These are phyloP conservation scores for Priocnemis perturbator DNA, from an alignment of 2,888 invertebrate species.

Conservation along the genomic window DNA sequence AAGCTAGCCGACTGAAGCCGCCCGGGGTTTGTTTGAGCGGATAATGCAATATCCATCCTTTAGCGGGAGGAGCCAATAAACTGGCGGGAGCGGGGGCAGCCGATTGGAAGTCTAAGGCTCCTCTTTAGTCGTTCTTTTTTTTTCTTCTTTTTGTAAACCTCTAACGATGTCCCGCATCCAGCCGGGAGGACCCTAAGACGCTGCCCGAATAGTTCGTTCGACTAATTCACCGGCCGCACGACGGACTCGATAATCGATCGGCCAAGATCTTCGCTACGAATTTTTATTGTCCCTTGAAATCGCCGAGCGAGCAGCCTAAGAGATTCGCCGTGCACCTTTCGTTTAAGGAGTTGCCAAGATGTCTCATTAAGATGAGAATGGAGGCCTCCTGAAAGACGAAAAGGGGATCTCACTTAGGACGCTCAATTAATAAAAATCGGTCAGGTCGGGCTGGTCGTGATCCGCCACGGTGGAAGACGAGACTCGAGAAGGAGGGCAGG, in stretches of 20 bases:
- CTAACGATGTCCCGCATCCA: constrained; percentile 17
- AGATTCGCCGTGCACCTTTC: neutral
- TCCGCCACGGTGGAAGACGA: constrained; percentile 26
- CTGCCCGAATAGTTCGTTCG: neutral
- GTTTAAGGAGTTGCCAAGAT: neutral
- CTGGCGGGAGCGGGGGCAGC: constrained; percentile 40
- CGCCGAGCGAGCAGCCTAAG: neutral
- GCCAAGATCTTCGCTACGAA: neutral
- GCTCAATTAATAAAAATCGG: constrained; percentile 64
- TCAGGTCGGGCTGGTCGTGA: constrained; percentile 44
- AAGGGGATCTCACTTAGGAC: constrained; percentile 16
- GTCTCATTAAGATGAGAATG: constrained; percentile 15
- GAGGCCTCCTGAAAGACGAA: neutral
- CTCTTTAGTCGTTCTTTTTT: neutral
- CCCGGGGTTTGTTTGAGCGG: constrained; percentile 64
- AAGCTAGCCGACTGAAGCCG: constrained; percentile 61
- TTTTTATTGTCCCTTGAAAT: neutral
- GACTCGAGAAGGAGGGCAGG: constrained; percentile 15
- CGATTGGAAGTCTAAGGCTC: constrained; percentile 45
- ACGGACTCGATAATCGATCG: constrained; percentile 1
- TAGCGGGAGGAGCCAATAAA: constrained; percentile 60
- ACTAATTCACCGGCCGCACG: neutral
- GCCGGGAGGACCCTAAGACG: constrained; percentile 11
- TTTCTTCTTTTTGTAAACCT: constrained; percentile 38
- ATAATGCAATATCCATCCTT: constrained; percentile 67